Conservation (phyloP, 2,888 invertebrate species). For the Perithous albicinctus region DNA sequence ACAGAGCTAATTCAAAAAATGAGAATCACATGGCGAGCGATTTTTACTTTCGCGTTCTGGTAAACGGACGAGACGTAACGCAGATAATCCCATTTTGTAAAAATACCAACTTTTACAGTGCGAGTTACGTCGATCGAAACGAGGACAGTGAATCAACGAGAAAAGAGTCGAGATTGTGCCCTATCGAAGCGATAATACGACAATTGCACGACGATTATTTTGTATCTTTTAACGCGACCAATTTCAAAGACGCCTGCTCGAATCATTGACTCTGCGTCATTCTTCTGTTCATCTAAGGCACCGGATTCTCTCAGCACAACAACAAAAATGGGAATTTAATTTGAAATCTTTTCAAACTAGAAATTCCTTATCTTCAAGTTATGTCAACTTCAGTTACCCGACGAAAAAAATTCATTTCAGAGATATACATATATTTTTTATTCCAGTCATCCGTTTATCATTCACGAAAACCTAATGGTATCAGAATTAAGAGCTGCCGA, state of each 20-base stretch:
- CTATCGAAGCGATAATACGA: conserved; percentile 94
- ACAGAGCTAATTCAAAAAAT: conserved; percentile 88
- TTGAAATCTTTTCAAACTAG: background rate
- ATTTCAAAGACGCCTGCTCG: conserved; percentile 93
- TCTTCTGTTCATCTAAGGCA: background rate
- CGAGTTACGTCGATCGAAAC: conserved; percentile 75
- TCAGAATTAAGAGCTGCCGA: no score
- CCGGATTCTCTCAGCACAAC: background rate
- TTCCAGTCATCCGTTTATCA: no score
- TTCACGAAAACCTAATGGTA: no score
- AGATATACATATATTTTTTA: no score
- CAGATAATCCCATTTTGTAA: conserved; percentile 92
- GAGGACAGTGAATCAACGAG: conserved; percentile 85
- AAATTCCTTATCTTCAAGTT: no score
- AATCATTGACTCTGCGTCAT: conserved; percentile 57
- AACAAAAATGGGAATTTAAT: background rate
- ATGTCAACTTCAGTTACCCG: no score
- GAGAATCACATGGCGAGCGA: conserved; percentile 88
- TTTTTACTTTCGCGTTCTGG: conserved; percentile 93
- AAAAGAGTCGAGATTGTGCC: conserved; percentile 89
- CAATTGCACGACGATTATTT: conserved; percentile 96
- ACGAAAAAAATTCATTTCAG: no score
- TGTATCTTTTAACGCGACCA: conserved; percentile 92
- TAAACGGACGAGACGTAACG: conserved; percentile 95
- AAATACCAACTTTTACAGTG: conserved; percentile 86